These are phyloP conservation scores for Caenorhabditis briggsae DNA, from an alignment of 1,140 invertebrate genomes.

Conservation along the genomic window DNA sequence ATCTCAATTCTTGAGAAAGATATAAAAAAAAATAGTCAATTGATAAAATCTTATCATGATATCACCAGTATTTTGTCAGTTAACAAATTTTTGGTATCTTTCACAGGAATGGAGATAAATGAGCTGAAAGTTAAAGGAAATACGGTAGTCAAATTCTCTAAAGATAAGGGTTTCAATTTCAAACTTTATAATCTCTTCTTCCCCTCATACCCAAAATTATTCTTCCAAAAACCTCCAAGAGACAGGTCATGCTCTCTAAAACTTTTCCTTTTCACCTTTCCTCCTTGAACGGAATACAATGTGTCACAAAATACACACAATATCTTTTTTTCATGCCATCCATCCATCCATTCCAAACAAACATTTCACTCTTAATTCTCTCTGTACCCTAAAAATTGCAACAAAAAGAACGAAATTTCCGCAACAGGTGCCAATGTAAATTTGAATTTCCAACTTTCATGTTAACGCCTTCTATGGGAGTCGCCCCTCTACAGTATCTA, in stretches of 20 bases:
- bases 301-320: slow-evolving; percentile 40
- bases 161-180: too few species aligned
- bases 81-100: too few species aligned
- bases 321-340: slow-evolving; percentile 1
- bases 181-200: too few species aligned
- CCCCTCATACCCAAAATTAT: too few species aligned
- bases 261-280: not conserved
- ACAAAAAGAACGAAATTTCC: not conserved
- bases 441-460: not conserved
- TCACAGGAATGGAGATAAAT: too few species aligned
- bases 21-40: too few species aligned
- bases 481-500: not conserved
- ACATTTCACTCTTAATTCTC: not conserved
- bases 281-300: not conserved
- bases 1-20: too few species aligned
- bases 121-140: too few species aligned
- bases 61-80: too few species aligned
- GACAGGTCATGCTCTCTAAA: slow-evolving; percentile 40
- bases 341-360: not conserved
- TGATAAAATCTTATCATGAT: too few species aligned
- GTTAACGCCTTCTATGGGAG: not conserved
- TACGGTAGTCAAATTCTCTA: too few species aligned
- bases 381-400: not conserved
- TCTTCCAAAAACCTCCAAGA: too few species aligned
- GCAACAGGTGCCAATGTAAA: not conserved